phyloP scores from a whole-genome alignment of 64 coral and sea anemone species.

The Stichodactyla mertensii region DNA sequence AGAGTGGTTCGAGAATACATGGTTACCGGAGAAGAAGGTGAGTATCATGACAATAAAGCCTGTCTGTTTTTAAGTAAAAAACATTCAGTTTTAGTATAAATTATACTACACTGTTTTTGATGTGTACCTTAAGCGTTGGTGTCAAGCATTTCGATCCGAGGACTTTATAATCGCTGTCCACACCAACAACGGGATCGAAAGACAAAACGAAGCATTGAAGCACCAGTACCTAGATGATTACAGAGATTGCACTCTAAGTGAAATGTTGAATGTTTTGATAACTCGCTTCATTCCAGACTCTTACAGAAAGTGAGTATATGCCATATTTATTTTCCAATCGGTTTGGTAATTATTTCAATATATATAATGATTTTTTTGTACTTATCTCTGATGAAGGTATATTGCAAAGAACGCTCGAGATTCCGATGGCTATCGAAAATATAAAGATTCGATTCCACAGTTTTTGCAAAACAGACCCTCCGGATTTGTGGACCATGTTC shows the following conservation, averaged over 20 bases:
- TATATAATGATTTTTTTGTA: too few species aligned
- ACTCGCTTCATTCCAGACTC: conserved; percentile 33
- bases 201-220: conserved; percentile 68
- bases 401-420: too few species aligned
- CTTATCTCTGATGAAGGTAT: too few species aligned
- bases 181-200: conserved; percentile 65
- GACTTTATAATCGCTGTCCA: conserved; percentile 43
- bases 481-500: too few species aligned
- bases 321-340: too few species aligned
- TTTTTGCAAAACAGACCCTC: too few species aligned
- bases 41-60: neutral
- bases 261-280: conserved; percentile 38
- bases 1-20: conserved; percentile 59
- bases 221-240: conserved; percentile 41
- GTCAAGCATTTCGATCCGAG: conserved; percentile 33
- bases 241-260: conserved; percentile 42
- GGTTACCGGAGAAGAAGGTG: conserved; percentile 42
- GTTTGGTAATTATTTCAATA: too few species aligned
- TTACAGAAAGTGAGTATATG: neutral
- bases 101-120: too few species aligned
- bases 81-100: too few species aligned
- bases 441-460: too few species aligned
- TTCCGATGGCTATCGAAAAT: too few species aligned
- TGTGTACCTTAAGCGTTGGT: conserved; percentile 28
- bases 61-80: neutral